Evolutionary conservation across 1,140 invertebrate genomes (phyloP).

Genomic region (Scaptomyza montana): DNA sequence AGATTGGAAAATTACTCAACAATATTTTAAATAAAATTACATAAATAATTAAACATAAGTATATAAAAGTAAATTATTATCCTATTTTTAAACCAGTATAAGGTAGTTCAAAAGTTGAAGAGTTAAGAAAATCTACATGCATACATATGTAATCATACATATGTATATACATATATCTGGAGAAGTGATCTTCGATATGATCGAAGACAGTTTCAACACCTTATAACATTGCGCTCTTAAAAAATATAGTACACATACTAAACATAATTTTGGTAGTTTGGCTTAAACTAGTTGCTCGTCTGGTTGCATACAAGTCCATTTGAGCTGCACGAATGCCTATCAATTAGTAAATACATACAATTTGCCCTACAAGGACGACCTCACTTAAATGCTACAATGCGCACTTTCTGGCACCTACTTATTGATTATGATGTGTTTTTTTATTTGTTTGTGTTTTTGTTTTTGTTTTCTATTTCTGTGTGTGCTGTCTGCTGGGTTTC

Average conservation of each 20-base stretch:
- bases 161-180: constrained; percentile 2
- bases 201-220: constrained; percentile 29
- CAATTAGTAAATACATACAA: constrained; percentile 73
- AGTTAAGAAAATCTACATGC: constrained; percentile 2
- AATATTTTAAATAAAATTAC: constrained; percentile 24
- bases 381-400: constrained; percentile 62
- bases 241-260: constrained; percentile 56
- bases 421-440: constrained; percentile 65
- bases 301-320: constrained; percentile 28
- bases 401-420: constrained; percentile 41
- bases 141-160: background rate
- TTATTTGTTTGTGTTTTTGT: constrained; percentile 4
- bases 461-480: background rate
- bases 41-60: constrained; percentile 34
- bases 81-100: constrained; percentile 13
- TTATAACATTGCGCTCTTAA: constrained; percentile 57
- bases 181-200: constrained; percentile 8
- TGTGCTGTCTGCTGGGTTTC: constrained; percentile 10
- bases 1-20: constrained; percentile 17
- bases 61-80: constrained; percentile 18
- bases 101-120: constrained; percentile 3
- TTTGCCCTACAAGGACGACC: constrained; percentile 5
- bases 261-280: constrained; percentile 76
- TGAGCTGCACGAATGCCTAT: constrained; percentile 53
- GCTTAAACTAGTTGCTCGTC: constrained; percentile 67